These are phyloP conservation scores for Lamellibrachia satsuma DNA, from an alignment of 2,888 invertebrate species.

Conservation along the genomic window DNA sequence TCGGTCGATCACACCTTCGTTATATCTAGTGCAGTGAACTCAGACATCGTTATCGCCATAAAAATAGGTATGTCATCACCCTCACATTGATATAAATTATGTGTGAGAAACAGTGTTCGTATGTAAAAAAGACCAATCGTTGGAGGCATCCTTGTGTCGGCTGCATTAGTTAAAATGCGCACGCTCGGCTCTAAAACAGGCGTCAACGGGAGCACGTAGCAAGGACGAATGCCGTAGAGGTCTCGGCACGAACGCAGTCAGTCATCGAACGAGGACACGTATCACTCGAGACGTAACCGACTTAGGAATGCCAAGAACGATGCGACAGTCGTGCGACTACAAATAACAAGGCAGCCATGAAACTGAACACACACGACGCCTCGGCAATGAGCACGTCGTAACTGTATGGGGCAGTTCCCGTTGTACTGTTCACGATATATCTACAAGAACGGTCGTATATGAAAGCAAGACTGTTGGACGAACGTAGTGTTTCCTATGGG, in stretches of 20 bases:
- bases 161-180: neutral
- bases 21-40: neutral
- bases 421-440: neutral
- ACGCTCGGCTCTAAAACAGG: neutral
- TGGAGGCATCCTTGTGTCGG: neutral
- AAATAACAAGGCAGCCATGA: too few relatives aligned
- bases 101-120: neutral
- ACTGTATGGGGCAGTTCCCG: neutral
- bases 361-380: neutral
- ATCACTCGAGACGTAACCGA: too few relatives aligned
- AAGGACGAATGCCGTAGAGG: neutral
- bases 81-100: neutral
- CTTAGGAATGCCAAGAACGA: neutral
- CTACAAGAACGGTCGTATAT: neutral
- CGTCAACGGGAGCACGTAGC: neutral
- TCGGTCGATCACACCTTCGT: neutral
- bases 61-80: neutral
- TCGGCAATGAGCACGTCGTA: neutral
- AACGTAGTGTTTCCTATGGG: neutral
- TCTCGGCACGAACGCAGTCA: neutral
- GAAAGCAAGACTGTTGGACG: neutral
- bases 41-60: neutral
- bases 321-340: neutral
- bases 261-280: too few relatives aligned
- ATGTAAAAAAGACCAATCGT: neutral